Evolutionary conservation across 2,113 vertebrate genomes (phyloP).

Genomic region (Lepisosteus osseus): DNA sequence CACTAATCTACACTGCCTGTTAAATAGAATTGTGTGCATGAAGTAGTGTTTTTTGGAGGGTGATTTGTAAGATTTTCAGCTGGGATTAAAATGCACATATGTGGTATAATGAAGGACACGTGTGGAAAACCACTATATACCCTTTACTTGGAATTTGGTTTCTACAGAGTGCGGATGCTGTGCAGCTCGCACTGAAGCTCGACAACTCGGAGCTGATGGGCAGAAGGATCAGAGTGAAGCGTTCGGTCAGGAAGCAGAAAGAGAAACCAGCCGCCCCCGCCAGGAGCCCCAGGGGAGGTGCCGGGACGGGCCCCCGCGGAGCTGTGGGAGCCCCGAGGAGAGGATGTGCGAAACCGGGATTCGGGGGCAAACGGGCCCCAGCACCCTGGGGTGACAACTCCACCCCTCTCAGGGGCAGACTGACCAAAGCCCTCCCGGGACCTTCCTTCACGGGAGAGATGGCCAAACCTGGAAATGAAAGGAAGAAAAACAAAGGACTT

Average conservation of each 20-base stretch:
- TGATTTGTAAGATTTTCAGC: too few relatives aligned
- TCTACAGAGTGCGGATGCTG: constrained; percentile 76
- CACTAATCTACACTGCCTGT: too few relatives aligned
- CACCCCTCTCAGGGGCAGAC: background rate
- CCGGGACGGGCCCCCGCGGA: background rate
- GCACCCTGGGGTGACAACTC: background rate
- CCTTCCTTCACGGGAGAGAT: constrained; percentile 76
- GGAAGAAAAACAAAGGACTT: constrained; percentile 50
- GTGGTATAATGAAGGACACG: too few relatives aligned
- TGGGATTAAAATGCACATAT: too few relatives aligned
- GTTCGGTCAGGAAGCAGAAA: constrained; percentile 63
- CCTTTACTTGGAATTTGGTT: background rate
- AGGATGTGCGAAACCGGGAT: background rate
- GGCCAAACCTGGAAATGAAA: constrained; percentile 34
- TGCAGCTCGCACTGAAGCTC: constrained; percentile 85
- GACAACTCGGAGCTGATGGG: constrained; percentile 74
- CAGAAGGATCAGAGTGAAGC: constrained; percentile 78
- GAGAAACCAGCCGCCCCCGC: constrained; percentile 14
- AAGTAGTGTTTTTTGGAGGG: too few relatives aligned
- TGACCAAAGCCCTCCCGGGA: constrained; percentile 4
- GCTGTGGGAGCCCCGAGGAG: background rate
- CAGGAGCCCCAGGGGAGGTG: background rate
- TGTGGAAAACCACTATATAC: too few relatives aligned
- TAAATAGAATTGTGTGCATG: too few relatives aligned
- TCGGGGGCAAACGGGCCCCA: constrained; percentile 18